Percentiles rank a stretch among this genome's conserved stretches.
Conservation (phyloP, 2,888 invertebrate genomes). For the Caenorhabditis sp. region DNA sequence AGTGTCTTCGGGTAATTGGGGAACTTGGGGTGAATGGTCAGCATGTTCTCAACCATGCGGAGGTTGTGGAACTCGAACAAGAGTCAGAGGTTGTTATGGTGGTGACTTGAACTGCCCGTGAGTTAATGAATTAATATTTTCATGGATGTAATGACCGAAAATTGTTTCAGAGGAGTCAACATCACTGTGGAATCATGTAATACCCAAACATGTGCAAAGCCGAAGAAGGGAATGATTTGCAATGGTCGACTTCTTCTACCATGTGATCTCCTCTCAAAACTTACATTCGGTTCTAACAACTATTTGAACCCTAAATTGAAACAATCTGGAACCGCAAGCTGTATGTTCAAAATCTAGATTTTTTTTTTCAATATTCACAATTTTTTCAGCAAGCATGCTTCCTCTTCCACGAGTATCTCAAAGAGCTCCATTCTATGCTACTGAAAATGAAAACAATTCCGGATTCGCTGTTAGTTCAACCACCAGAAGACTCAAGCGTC, state of each 20-base stretch:
- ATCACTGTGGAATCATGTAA: conserved; percentile 58
- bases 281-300: conserved; percentile 63
- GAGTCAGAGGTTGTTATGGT: conserved; percentile 62
- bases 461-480: conserved; percentile 2
- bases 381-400: conserved; percentile 31
- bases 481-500: conserved; percentile 28
- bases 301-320: conserved; percentile 42
- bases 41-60: conserved; percentile 56
- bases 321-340: conserved; percentile 32
- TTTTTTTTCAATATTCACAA: conserved; percentile 2
- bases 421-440: conserved; percentile 21
- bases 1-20: conserved; percentile 38
- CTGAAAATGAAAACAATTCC: conserved; percentile 9
- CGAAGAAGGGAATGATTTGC: conserved; percentile 50
- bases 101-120: conserved; percentile 62
- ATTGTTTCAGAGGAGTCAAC: conserved; percentile 52
- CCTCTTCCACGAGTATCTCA: conserved; percentile 39
- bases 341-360: conserved; percentile 10
- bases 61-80: conserved; percentile 54
- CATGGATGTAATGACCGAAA: neutral
- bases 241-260: conserved; percentile 62
- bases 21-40: conserved; percentile 56
- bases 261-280: conserved; percentile 61
- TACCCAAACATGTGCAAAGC: conserved; percentile 53
- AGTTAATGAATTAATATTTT: conserved; percentile 14